Conservation (phyloP, 2,113 vertebrate species). For the Carettochelys insculpta region DNA sequence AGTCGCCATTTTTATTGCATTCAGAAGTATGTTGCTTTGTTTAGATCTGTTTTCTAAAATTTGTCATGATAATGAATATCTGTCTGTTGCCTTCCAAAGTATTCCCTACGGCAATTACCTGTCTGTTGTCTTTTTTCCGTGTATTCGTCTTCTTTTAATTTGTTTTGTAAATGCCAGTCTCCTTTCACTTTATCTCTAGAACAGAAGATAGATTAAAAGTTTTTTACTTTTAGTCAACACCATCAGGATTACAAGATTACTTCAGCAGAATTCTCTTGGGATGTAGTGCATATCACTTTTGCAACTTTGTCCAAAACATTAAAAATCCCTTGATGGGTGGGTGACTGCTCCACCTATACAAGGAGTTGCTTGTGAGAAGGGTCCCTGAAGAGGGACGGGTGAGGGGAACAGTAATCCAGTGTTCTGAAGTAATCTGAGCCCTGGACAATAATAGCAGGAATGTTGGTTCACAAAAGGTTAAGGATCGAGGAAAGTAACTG, state of each 20-base stretch:
- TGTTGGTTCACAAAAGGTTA: no score
- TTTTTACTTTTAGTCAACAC: neutral
- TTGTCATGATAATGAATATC: neutral
- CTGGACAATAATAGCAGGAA: no score
- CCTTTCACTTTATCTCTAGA: neutral
- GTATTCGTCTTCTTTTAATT: neutral
- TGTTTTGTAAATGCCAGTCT: neutral
- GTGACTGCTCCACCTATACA: no score
- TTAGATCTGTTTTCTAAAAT: neutral
- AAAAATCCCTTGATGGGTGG: accelerated
- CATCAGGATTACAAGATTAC: neutral
- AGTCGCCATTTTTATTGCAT: slow-evolving; percentile 90
- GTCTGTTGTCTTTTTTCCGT: neutral
- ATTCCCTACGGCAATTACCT: neutral
- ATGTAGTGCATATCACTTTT: neutral
- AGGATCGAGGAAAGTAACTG: no score
- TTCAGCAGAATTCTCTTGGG: neutral
- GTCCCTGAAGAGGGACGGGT: no score
- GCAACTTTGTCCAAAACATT: neutral
- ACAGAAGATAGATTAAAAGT: neutral
- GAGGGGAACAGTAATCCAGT: no score
- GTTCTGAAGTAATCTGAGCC: no score
- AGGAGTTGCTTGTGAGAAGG: no score
- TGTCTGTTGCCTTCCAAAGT: neutral
- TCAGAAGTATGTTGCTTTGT: slow-evolving; percentile 81